phyloP scores from a whole-genome alignment of 2,113 vertebrate genomes.

The Bagarius yarrelli region DNA sequence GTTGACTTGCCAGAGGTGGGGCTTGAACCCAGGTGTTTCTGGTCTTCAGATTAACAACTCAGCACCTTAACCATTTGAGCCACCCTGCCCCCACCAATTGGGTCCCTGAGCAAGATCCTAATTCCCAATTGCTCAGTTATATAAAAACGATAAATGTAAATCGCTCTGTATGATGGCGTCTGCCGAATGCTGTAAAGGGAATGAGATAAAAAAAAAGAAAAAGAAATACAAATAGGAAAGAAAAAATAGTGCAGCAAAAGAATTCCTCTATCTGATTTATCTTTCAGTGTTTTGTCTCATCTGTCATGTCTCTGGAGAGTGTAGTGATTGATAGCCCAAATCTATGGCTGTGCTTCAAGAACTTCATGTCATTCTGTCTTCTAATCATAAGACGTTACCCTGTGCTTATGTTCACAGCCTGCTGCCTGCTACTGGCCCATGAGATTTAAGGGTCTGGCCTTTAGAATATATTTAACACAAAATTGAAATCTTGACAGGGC shows the following conservation, averaged over 20 bases:
- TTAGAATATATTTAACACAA: conserved; percentile 93
- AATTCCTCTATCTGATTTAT: conserved; percentile 78
- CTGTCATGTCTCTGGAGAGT: conserved; percentile 74
- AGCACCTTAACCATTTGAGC: no score
- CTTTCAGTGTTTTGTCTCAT: conserved; percentile 79
- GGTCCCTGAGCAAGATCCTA: no score
- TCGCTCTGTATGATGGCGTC: no score
- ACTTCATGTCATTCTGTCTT: conserved; percentile 79
- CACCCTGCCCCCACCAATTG: no score
- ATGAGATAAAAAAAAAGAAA: background rate
- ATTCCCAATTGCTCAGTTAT: no score
- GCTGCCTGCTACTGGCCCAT: conserved; percentile 81
- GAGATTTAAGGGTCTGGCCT: conserved; percentile 90
- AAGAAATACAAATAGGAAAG: background rate
- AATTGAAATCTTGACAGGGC: conserved; percentile 87
- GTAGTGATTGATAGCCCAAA: conserved; percentile 86
- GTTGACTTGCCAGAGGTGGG: no score
- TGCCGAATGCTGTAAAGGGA: no score
- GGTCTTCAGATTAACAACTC: no score
- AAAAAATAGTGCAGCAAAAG: conserved; percentile 60
- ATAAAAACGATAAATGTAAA: no score
- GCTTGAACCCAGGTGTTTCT: no score
- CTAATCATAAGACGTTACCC: conserved; percentile 92
- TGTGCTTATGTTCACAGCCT: conserved; percentile 89
- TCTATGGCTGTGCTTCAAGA: conserved; percentile 82